Evolutionary conservation across 2,888 invertebrate species (phyloP), one percentile per base, ranked within the genome.

Genomic region (Stramonita haemastoma): DNA sequence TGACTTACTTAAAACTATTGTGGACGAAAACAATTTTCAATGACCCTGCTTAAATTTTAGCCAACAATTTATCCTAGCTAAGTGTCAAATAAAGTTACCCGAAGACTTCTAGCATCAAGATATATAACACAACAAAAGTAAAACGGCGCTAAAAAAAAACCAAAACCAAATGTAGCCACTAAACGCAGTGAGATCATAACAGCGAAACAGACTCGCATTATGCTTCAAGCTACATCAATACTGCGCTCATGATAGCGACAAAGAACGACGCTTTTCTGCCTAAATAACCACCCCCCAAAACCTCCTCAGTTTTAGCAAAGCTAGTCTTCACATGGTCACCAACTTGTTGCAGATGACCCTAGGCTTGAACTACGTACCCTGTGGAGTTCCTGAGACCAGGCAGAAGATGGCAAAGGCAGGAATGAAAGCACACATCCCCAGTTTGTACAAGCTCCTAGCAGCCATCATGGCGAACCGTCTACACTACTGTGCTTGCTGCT

Each of bases 391-490:
- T 22, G 22, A 0, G 26, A 46, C 26, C 1, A 83, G 36, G 6
- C 13, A 83, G 32, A 83, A 83, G 46, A 83, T 11, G 32, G 26
- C 22, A 6, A 19, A 11, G 81, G 36, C 29, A 46, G 22, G 26
- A 22, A 83, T 22, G 4, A 22, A 83, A 46, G 46, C 81, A 83
- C 81, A 83, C 5, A 83, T 83, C 36, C 81, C 36, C 81, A 46
- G 46, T 46, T 83, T 36, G 11, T 46, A 1, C 81, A 6, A 36
- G 15, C 22, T 13, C 26, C 57, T 57, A 57, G 85, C 60, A 85
- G 85, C 85, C 85, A 85, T 85, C 57, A 85, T 85, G 85, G 85
- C 85, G 85, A 34, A 57, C 60, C 1, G 60, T 26, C 85, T 11
- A 26, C 79, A 36, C 81, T 36, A 8, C 77, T 32, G 77, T 13